Base-by-base conservation (phyloP, 2,797 vertebrate species). In the Enteromius afrohamiltoni region DNA sequence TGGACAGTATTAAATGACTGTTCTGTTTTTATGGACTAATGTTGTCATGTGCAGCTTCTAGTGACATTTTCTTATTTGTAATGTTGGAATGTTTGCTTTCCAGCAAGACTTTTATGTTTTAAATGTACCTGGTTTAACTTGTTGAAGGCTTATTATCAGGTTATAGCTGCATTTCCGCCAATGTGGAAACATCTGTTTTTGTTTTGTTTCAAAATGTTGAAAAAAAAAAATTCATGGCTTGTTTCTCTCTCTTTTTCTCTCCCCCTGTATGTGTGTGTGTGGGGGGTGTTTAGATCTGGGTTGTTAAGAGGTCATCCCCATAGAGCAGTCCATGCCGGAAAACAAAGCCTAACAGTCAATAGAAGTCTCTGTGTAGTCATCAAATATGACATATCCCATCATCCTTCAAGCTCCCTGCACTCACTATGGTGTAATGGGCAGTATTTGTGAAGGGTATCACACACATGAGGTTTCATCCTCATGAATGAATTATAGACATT, bases 111-210 rank as follows among this genome's bases (percentile, higher is more conserved):
- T 37, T 74, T 69, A 55, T 17, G n/a, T 31, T 65, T 53, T 60
- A 19, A 49, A 67, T 73, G 49, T 67, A 74, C 65, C 84, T 89
- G 78, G 76, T 29, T 82, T 83, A 23, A 45, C 29, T 69, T 81
- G 82, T 77, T 79, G 26, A 77, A 79, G 68, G 58, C 78, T 58
- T 62, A 77, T 29, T 58, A 74, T 85, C 80, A 88, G 71, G 65
- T 78, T 77, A 21, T 84, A 21, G 67, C 55, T 69, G 68, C 60
- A 40, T 87, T 89, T 86, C 70, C 40, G 21, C 87, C 80, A 83
- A 55, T 79, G 40, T 21, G 64, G 83, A 85, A 71, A 84, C 90
- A 92, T 86, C 89, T 93, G 88, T 77, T 92, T 93, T 92, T 87
- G 88, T 87, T 92, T 92, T 91, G 13, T 47, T 47, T 47, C 34